Evolutionary conservation across 2,797 vertebrate genomes (phyloP).

Genomic region (Limosa lapponica): DNA sequence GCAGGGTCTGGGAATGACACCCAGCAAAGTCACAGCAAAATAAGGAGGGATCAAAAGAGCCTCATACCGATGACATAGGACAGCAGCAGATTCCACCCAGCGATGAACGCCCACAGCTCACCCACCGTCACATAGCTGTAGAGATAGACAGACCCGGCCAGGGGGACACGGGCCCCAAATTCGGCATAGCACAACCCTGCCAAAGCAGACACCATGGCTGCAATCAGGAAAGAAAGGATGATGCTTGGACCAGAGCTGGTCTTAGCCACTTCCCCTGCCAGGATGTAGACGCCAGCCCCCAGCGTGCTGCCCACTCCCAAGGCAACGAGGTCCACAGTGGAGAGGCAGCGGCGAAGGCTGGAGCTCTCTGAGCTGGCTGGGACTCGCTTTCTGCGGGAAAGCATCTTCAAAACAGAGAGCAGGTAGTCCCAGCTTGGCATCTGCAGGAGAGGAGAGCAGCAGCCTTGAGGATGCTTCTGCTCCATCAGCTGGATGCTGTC

Average conservation of each 20-base stretch:
- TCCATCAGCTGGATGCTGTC: too few species aligned
- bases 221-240: conserved; percentile 87
- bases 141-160: conserved; percentile 89
- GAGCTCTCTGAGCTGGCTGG: conserved; percentile 71
- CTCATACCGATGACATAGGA: conserved; percentile 87
- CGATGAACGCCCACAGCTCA: conserved; percentile 87
- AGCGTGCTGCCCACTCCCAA: conserved; percentile 93
- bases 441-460: neutral
- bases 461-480: neutral
- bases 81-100: conserved; percentile 90
- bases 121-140: conserved; percentile 91
- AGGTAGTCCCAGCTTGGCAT: conserved; percentile 55
- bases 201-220: conserved; percentile 85
- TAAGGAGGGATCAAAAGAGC: neutral
- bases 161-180: conserved; percentile 85
- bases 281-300: conserved; percentile 89
- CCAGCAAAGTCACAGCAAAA: neutral
- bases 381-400: conserved; percentile 82
- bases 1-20: neutral
- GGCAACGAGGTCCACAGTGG: conserved; percentile 84
- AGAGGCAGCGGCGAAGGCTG: conserved; percentile 83
- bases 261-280: conserved; percentile 89
- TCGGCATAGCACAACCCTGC: conserved; percentile 89
- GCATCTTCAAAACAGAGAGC: conserved; percentile 60
- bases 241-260: conserved; percentile 85